Conservation (phyloP, 2,797 vertebrate species). For the Acomys russatus region DNA sequence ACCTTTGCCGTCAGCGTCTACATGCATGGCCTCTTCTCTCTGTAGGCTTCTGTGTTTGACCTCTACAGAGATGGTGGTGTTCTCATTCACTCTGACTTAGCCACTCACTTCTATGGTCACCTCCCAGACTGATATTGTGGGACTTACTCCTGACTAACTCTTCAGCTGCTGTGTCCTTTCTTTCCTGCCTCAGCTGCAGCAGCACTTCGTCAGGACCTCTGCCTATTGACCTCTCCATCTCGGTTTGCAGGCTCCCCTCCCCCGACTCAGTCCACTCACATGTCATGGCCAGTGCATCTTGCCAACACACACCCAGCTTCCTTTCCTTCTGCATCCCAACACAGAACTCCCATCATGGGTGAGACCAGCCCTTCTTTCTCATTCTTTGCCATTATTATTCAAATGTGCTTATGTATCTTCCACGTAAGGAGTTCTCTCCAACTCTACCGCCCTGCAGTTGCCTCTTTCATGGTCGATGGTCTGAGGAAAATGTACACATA, state of each 20-base stretch:
- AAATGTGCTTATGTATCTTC: not conserved
- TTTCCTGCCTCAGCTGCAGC: not conserved
- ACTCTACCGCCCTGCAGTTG: not conserved
- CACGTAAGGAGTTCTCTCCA: not conserved
- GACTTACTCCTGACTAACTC: not conserved
- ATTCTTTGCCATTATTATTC: not conserved
- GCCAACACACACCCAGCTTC: not conserved
- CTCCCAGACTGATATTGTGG: not conserved
- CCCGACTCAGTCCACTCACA: not conserved
- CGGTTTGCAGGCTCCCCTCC: not conserved
- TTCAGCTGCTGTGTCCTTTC: not conserved
- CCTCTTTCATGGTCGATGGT: not conserved
- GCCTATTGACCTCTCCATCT: not conserved
- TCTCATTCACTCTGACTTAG: not conserved
- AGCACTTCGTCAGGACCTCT: not conserved
- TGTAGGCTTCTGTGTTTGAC: not conserved
- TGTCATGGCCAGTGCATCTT: not conserved
- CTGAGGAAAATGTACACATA: not conserved
- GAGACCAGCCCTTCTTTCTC: not conserved
- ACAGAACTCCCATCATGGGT: not conserved
- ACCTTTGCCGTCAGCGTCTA: not conserved
- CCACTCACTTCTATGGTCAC: not conserved
- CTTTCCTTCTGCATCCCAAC: not conserved
- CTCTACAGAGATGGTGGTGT: not conserved
- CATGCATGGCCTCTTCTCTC: not conserved